A percentile compares a stretch with the other conserved stretches of the same genome.
Conservation (phyloP, 1,140 invertebrate genomes). For the Lerema accius region DNA sequence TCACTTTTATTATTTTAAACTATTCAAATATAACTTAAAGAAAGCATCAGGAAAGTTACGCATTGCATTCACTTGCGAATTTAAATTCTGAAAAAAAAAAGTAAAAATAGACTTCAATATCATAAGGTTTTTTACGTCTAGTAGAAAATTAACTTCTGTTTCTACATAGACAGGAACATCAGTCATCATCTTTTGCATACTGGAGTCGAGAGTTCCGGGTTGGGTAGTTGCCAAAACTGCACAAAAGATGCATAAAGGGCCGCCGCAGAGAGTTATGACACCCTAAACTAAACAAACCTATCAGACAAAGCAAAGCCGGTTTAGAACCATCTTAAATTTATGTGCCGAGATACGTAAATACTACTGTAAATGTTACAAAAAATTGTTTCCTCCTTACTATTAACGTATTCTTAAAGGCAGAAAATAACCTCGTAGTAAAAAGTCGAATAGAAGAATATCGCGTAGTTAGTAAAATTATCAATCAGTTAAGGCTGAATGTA, state of each 20-base stretch:
- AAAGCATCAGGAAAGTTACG: too few relatives aligned
- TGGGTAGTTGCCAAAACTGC: conserved; percentile 31
- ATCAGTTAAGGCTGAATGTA: too few relatives aligned
- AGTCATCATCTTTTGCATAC: conserved; percentile 29
- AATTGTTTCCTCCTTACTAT: conserved; percentile 2
- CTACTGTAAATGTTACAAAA: background rate
- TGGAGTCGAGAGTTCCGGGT: conserved; percentile 28
- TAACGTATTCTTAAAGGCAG: too few relatives aligned
- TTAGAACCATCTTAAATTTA: conserved; percentile 16
- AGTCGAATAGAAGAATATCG: too few relatives aligned
- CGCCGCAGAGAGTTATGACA: conserved; percentile 50
- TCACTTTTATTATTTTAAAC: background rate
- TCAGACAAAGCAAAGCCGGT: conserved; percentile 30
- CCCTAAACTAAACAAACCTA: conserved; percentile 38
- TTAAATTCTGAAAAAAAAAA: background rate
- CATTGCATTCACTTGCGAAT: too few relatives aligned
- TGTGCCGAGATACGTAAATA: conserved; percentile 5
- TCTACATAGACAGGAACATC: conserved; percentile 14
- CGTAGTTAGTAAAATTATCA: too few relatives aligned
- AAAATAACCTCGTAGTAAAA: too few relatives aligned
- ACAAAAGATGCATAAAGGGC: conserved; percentile 54
- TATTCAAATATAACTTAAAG: too few relatives aligned
- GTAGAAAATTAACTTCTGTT: conserved; percentile 21
- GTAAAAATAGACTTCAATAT: background rate
- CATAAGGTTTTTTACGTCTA: background rate